Evolutionary conservation across 1,140 invertebrate species (phyloP), one percentile per base, ranked within the genome.

Genomic region (Marisa cornuarietis): DNA sequence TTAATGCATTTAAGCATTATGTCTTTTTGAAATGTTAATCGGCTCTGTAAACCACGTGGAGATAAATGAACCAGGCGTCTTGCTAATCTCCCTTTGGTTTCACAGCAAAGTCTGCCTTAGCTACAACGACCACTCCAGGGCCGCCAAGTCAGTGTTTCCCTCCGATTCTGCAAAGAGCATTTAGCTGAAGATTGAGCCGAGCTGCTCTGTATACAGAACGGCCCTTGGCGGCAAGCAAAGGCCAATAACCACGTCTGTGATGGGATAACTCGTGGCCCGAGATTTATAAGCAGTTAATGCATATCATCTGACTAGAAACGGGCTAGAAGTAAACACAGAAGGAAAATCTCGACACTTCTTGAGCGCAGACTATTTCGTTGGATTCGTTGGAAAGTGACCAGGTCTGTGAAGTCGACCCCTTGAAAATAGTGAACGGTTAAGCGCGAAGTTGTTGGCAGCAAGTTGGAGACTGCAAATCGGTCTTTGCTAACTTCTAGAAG

Each of bases 301-400:
- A 71, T 71, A 71, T 71, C 69, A 18, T 71, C 18, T 71, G 69
- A 71, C 26, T 20, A 26, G 49, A 71, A 24, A 71, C 69, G 69
- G 69, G 26, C 54, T 71, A 42, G 69, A 71, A 71, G 49, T 71
- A 71, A 71, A 71, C 69, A 71, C 26, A 24, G 31, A 18, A 42
- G 11, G 69, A 71, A 42, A 71, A 71, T 71, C 9, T 10, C 18
- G 69, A 71, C 18, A 68, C 65, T n/a, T 13, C n/a, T 31, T 68
- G n/a, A 31, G 65, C 65, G 31, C 22, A 31, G 22, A 68, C 11
- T 31, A 11, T 22, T 13, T 13, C 1, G 31, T 2, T 13, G 31
- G 22, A 16, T 13, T 13, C 1, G 31, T 2, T 13, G 31, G 22
- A 16, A 31, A 31, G 65, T 22, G 65, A 31, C 65, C 18, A 10